Conservation (phyloP, 2,113 vertebrate species). For the Herpetotheres cachinnans region DNA sequence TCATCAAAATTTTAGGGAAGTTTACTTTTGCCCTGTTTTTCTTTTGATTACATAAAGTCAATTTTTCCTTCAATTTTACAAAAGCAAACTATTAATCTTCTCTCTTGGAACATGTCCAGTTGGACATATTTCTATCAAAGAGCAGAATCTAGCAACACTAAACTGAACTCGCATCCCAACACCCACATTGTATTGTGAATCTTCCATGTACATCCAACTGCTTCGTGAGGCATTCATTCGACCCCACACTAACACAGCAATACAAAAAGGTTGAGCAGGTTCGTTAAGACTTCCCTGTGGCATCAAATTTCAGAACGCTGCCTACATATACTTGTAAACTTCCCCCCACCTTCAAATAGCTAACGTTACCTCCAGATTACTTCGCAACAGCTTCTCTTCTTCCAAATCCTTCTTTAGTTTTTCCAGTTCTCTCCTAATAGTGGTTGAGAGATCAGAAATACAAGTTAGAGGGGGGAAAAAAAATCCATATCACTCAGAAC, state of each 20-base stretch:
- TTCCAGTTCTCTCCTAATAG: slow-evolving; percentile 88
- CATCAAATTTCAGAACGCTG: not conserved
- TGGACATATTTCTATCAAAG: not conserved
- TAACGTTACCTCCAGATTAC: slow-evolving; percentile 84
- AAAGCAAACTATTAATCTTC: not conserved
- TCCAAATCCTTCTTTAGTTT: slow-evolving; percentile 88
- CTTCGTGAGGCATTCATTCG: not conserved
- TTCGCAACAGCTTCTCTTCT: slow-evolving; percentile 84
- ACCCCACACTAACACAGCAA: not conserved
- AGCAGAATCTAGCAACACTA: not conserved
- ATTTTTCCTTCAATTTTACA: not conserved
- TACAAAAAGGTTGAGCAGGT: not conserved
- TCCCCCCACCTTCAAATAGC: not conserved
- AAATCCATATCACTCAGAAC: not conserved
- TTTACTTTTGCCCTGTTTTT: not conserved
- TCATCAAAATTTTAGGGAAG: not conserved
- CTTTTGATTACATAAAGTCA: not conserved
- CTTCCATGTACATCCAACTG: not conserved
- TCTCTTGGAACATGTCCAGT: not conserved
- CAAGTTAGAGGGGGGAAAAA: not conserved
- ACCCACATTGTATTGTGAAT: not conserved
- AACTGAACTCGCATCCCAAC: not conserved
- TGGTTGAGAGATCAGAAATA: not conserved
- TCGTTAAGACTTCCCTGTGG: not conserved
- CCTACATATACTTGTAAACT: not conserved